A percentile compares a stretch with the other conserved stretches of the same genome.
phyloP scores from a whole-genome alignment of 2,797 vertebrate species.

The Chanos chanos region DNA sequence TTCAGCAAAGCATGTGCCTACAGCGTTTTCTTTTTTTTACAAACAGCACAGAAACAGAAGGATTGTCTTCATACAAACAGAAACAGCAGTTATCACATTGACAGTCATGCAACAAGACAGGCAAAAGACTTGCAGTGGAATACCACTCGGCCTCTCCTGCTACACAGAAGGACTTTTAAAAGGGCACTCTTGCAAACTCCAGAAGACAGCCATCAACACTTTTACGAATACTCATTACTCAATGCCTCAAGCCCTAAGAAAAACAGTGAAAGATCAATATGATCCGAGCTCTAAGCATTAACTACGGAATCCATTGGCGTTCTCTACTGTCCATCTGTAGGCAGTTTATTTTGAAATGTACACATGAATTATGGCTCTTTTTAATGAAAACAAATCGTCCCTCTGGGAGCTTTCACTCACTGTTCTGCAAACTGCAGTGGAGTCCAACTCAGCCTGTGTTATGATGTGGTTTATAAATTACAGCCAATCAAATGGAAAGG shows the following conservation, averaged over 20 bases:
- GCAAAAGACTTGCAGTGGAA: slow-evolving; percentile 46
- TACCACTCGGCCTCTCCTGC: slow-evolving; percentile 20
- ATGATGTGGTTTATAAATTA: too few species aligned
- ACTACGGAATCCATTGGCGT: not conserved
- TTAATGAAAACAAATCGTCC: too few species aligned
- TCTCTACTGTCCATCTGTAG: slow-evolving; percentile 6
- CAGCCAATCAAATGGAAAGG: too few species aligned
- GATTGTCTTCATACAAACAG: slow-evolving; percentile 65
- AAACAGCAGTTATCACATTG: slow-evolving; percentile 67
- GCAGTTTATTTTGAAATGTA: too few species aligned
- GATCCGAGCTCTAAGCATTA: slow-evolving; percentile 60
- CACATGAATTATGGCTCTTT: too few species aligned
- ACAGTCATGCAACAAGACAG: slow-evolving; percentile 74
- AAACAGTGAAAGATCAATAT: slow-evolving; percentile 78
- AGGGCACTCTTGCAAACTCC: not conserved
- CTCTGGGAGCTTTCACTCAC: too few species aligned
- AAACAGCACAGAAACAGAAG: slow-evolving; percentile 73
- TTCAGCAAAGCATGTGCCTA: slow-evolving; percentile 78
- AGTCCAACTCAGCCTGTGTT: too few species aligned
- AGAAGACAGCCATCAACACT: slow-evolving; percentile 51
- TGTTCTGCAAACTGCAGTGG: too few species aligned
- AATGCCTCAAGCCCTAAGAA: slow-evolving; percentile 73
- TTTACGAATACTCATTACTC: slow-evolving; percentile 64
- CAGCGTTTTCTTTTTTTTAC: slow-evolving; percentile 61
- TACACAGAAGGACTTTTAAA: not conserved